A percentile compares a stretch with the other conserved stretches of the same genome.
phyloP scores from a whole-genome alignment of 2,888 invertebrate species.

The Argyresthia goedartella region DNA sequence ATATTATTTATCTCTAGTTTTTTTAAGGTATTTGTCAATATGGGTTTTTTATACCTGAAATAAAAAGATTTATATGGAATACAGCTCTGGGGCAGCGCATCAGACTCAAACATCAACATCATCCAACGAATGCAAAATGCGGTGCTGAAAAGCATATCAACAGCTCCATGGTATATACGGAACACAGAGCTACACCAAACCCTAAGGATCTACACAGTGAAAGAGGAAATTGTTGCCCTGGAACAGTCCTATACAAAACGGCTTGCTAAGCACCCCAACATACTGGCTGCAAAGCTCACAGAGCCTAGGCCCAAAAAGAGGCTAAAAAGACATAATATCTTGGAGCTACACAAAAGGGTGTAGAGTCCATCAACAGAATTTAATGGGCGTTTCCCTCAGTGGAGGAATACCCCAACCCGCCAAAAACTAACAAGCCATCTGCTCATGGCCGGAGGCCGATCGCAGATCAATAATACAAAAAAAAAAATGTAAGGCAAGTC shows the following conservation, averaged over 20 bases:
- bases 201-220: neutral
- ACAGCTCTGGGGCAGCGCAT: neutral
- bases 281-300: neutral
- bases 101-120: neutral
- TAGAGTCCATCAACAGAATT: too few species aligned
- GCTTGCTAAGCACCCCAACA: neutral
- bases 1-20: too few species aligned
- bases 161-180: neutral
- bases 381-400: neutral
- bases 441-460: neutral
- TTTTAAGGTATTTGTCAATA: too few species aligned
- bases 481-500: too few species aligned
- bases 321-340: neutral
- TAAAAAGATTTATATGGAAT: too few species aligned
- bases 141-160: neutral
- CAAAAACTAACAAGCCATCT: neutral
- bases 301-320: neutral
- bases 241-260: neutral
- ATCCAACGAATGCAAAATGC: neutral
- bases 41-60: too few species aligned
- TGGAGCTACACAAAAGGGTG: neutral
- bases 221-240: neutral
- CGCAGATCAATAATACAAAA: neutral
- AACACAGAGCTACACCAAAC: neutral
- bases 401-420: neutral